Evolutionary conservation across 1,140 invertebrate genomes (phyloP).

Genomic region (Galendromus occidentalis): DNA sequence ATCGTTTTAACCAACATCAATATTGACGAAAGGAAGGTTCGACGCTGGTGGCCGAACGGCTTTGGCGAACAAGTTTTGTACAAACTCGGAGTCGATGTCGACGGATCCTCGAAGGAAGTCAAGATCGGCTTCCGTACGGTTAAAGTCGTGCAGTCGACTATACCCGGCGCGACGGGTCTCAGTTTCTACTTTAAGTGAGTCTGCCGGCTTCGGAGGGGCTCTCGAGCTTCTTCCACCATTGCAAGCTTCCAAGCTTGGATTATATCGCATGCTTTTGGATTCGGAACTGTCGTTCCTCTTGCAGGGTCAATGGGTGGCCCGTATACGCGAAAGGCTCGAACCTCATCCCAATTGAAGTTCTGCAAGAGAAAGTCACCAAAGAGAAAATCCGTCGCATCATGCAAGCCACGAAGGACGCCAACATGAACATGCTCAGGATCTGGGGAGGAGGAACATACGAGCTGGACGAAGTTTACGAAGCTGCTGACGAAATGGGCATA

Average conservation of each 20-base stretch:
- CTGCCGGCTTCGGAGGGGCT: background rate
- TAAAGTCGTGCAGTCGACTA: constrained; percentile 36
- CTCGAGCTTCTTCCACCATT: background rate
- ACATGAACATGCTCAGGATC: constrained; percentile 85
- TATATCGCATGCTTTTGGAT: constrained; percentile 14
- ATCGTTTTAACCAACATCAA: background rate
- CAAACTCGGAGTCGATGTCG: constrained; percentile 33
- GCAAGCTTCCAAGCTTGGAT: background rate
- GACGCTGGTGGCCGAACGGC: constrained; percentile 86
- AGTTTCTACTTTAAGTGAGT: constrained; percentile 10
- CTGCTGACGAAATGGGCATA: constrained; percentile 31
- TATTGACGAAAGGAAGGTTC: constrained; percentile 25
- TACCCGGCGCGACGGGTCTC: constrained; percentile 21
- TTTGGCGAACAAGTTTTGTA: constrained; percentile 64
- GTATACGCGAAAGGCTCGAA: constrained; percentile 95
- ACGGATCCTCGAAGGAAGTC: constrained; percentile 27
- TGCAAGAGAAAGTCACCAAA: constrained; percentile 48
- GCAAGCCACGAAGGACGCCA: constrained; percentile 44
- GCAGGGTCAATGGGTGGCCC: constrained; percentile 60
- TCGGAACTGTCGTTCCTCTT: constrained; percentile 61
- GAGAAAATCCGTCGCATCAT: constrained; percentile 37
- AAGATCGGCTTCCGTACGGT: constrained; percentile 69
- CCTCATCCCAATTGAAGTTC: constrained; percentile 72
- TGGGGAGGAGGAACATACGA: constrained; percentile 97
- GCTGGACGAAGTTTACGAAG: constrained; percentile 67